Base-by-base conservation (phyloP, 2,888 invertebrate species). In the Quadriops clusia region DNA sequence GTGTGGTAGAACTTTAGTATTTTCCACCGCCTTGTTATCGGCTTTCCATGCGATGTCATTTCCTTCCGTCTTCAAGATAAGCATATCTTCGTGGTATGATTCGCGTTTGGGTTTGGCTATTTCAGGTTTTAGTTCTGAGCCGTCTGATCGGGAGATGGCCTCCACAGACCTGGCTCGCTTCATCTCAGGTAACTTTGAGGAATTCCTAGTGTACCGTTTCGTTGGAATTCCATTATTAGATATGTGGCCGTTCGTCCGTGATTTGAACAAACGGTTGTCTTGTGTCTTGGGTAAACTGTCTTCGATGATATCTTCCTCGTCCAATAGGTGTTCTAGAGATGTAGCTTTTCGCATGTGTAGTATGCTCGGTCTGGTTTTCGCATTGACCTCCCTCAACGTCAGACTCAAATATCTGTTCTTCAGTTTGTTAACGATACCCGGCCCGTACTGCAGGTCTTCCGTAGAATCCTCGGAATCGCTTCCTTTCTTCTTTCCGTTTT, bases 91-190 rank as follows among this genome's bases (percentile, higher is more conserved):
- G 45, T 65, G 64, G n/a, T 61, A 42, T 11, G 62, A 59, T 37
- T 66, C 64, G 23, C 54, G 50, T 40, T 56, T 53, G 13, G 42
- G 37, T 26, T 36, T 37, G 13, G 34, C 38, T 15, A 37, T 34
- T 25, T 41, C 41, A 21, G 37, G 33, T 28, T 41, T 33, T 17
- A 41, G 25, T 17, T 36, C 28, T 22, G 32, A 29, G 17, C 37
- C 41, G 16, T 44, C 46, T 45, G 75, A 75, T 43, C 75, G 73
- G 48, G 82, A 71, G 36, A 87, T 68, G 3, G 85, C 77, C 59
- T 89, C 89, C 27, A 89, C 87, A 31, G 87, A 86, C 21, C 86
- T 72, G 3, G 89, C 86, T 34, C 89, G 71, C 59, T 87, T 86
- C 54, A 86, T 75, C 44, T 74, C 73, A 47, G 67, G 65, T 38